Conservation (phyloP, 2,113 vertebrate genomes). For the Siniperca chuatsi region DNA sequence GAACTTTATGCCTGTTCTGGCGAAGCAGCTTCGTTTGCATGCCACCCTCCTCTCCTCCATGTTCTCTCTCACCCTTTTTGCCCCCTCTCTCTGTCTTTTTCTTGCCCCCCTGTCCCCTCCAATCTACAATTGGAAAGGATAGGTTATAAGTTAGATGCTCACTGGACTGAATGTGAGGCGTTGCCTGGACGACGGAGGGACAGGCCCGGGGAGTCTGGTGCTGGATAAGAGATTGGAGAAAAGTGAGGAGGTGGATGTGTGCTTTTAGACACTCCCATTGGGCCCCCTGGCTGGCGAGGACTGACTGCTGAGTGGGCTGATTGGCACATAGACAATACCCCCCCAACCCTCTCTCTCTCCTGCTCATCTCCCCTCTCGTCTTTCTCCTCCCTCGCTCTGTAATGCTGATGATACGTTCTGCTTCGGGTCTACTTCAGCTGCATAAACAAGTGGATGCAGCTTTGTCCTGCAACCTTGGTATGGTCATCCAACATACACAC, state of each 20-base stretch:
- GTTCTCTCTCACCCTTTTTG: conserved; percentile 9
- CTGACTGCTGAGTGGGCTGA: conserved; percentile 74
- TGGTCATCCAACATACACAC: conserved; percentile 11
- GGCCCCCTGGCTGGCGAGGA: conserved; percentile 54
- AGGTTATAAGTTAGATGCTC: conserved; percentile 41
- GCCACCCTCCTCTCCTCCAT: not conserved
- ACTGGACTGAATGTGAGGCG: conserved; percentile 62
- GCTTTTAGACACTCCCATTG: conserved; percentile 58
- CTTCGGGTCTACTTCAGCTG: conserved; percentile 59
- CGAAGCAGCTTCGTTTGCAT: conserved; percentile 46
- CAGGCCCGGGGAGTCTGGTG: conserved; percentile 53
- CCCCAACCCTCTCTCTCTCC: not conserved
- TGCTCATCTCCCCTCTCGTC: conserved; percentile 38
- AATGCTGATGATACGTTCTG: conserved; percentile 47
- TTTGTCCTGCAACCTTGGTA: conserved; percentile 56
- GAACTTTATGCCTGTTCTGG: conserved; percentile 38
- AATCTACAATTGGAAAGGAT: too few relatives aligned
- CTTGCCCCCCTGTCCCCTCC: conserved; percentile 33
- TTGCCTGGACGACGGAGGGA: conserved; percentile 67
- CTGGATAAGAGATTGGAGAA: conserved; percentile 52
- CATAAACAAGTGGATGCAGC: conserved; percentile 57
- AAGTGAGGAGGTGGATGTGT: conserved; percentile 58
- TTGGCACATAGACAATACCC: conserved; percentile 60
- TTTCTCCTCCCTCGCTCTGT: conserved; percentile 22
- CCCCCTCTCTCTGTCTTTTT: conserved; percentile 1